Evolutionary conservation across 2,888 invertebrate species (phyloP).

Genomic region (Sminthurinus aureus): DNA sequence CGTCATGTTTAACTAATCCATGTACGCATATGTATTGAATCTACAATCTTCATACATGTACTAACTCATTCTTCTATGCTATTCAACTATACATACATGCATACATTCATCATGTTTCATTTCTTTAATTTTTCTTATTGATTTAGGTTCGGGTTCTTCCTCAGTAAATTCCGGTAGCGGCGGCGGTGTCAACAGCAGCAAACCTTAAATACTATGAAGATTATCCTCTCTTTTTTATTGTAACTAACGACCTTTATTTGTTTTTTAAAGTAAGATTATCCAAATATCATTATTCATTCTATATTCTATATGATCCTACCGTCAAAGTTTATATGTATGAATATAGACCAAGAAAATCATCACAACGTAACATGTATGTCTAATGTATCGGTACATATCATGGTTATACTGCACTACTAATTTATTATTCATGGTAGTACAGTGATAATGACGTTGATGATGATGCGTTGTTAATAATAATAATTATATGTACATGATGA

Average conservation of each 20-base stretch:
- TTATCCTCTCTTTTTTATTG: neutral
- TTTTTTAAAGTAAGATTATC: neutral
- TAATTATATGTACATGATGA: no score
- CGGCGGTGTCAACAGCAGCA: slow-evolving; percentile 2
- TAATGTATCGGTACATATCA: no score
- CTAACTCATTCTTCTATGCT: no score
- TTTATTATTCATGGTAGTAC: neutral
- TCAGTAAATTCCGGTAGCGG: neutral
- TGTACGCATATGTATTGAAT: neutral
- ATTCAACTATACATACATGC: no score
- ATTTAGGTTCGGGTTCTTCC: neutral
- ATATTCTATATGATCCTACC: slow-evolving; percentile 4
- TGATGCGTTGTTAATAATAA: no score
- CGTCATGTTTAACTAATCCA: no score
- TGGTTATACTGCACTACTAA: neutral
- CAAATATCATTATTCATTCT: neutral
- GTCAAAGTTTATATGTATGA: neutral
- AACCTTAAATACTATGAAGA: neutral
- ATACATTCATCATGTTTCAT: no score
- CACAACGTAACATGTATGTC: no score
- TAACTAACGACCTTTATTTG: slow-evolving; percentile 9
- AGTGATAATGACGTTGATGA: neutral
- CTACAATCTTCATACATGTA: neutral
- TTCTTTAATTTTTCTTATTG: neutral
- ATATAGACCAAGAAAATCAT: no score